phyloP scores from a whole-genome alignment of 2,797 vertebrate species.

The Trematomus bernacchii region DNA sequence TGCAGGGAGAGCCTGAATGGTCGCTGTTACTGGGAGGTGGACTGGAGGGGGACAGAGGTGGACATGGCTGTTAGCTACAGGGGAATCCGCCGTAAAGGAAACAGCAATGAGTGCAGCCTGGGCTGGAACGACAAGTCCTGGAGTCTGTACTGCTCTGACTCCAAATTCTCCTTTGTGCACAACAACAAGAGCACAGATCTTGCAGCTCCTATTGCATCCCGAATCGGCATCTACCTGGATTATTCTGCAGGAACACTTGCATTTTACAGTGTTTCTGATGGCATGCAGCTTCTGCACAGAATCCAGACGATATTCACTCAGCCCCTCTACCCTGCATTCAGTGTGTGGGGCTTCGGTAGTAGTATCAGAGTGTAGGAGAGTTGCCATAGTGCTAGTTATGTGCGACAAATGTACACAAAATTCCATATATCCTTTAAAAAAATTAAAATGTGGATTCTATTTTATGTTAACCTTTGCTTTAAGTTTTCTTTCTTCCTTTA shows the following conservation, averaged over 20 bases:
- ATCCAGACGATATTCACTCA: conserved; percentile 83
- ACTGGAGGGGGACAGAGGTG: conserved; percentile 83
- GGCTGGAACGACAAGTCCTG: conserved; percentile 88
- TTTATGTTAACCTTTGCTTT: conserved; percentile 5
- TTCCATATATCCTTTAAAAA: conserved; percentile 1
- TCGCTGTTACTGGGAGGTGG: conserved; percentile 87
- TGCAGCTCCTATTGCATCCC: conserved; percentile 68
- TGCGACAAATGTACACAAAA: neutral
- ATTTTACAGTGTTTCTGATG: conserved; percentile 84
- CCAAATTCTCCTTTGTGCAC: conserved; percentile 85
- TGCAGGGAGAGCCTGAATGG: conserved; percentile 79
- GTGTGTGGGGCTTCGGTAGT: conserved; percentile 86
- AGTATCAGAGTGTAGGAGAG: conserved; percentile 70
- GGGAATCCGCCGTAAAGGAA: conserved; percentile 82
- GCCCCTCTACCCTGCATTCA: conserved; percentile 87
- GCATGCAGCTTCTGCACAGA: conserved; percentile 84
- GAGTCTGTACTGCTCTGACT: conserved; percentile 87
- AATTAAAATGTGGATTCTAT: neutral
- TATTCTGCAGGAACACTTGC: conserved; percentile 77
- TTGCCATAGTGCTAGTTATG: neutral
- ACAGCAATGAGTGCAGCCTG: conserved; percentile 82
- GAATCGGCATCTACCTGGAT: conserved; percentile 86
- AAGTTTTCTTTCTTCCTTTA: neutral
- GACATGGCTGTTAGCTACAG: conserved; percentile 83
- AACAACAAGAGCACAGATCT: conserved; percentile 81